These are phyloP conservation scores for Cariama cristata DNA, from an alignment of 2,113 vertebrate species.

Conservation along the genomic window DNA sequence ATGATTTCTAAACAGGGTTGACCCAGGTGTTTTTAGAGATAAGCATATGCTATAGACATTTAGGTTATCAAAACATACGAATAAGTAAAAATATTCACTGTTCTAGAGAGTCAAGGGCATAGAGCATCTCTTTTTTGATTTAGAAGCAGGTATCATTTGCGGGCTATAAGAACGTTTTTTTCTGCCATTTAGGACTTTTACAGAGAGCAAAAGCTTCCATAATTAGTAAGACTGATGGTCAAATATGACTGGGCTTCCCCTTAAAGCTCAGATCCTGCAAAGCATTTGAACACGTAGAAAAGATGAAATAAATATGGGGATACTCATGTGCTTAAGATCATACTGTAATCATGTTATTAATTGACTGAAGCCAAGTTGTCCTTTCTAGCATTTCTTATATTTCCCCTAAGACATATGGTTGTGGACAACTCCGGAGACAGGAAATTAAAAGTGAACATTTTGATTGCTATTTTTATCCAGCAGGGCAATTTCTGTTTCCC, in stretches of 20 bases:
- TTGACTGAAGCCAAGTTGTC: background rate
- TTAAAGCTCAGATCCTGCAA: background rate
- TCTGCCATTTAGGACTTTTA: background rate
- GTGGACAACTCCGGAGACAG: background rate
- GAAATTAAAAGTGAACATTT: background rate
- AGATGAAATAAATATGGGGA: background rate
- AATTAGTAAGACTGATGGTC: background rate
- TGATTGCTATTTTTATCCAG: background rate
- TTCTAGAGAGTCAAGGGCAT: background rate
- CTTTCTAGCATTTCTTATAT: background rate
- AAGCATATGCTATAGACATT: background rate
- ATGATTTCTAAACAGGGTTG: background rate
- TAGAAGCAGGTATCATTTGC: background rate
- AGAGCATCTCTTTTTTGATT: background rate
- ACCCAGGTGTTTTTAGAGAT: background rate
- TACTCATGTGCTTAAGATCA: background rate
- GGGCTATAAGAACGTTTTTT: background rate
- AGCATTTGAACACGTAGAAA: background rate
- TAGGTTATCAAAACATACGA: background rate
- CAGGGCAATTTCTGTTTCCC: background rate
- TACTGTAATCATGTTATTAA: background rate
- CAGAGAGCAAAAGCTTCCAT: background rate
- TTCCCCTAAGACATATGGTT: background rate
- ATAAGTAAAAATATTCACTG: background rate
- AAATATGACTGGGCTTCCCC: background rate